These are phyloP conservation scores for Gandaritis pyraliata DNA, from an alignment of 2,888 invertebrate species.

Conservation along the genomic window DNA sequence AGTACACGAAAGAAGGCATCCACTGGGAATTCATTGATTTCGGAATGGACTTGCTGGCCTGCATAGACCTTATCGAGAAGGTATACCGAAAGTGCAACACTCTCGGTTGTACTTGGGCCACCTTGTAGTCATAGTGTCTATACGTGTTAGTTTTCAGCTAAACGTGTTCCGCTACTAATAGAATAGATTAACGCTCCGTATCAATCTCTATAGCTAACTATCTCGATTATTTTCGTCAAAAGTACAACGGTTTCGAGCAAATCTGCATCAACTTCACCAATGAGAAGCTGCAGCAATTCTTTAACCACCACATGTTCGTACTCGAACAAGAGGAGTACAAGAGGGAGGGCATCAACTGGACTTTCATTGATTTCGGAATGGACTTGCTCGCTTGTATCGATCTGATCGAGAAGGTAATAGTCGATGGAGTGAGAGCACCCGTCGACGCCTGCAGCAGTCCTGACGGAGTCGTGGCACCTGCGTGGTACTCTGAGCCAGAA, in stretches of 20 bases:
- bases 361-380: constrained; percentile 99
- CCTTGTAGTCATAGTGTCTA: constrained; percentile 45
- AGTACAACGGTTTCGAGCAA: constrained; percentile 98
- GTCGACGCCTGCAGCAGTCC: constrained; percentile 58
- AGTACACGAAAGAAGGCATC: constrained; percentile 98
- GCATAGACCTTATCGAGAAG: constrained; percentile 99
- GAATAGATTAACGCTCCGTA: constrained; percentile 56
- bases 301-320: constrained; percentile 99
- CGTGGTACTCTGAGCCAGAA: constrained; percentile 42
- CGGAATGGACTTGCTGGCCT: constrained; percentile 99
- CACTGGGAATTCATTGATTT: constrained; percentile 99
- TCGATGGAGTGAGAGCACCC: constrained; percentile 49
- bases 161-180: constrained; percentile 58
- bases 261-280: constrained; percentile 99
- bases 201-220: constrained; percentile 54
- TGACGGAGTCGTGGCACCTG: constrained; percentile 45
- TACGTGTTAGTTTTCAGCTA: constrained; percentile 56
- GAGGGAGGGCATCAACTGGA: constrained; percentile 97
- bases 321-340: constrained; percentile 99
- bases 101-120: constrained; percentile 55
- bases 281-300: constrained; percentile 98
- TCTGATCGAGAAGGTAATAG: constrained; percentile 95
- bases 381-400: constrained; percentile 98
- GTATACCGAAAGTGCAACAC: constrained; percentile 83
- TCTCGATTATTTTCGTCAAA: constrained; percentile 70